Conservation (phyloP, 2,888 invertebrate genomes). For the Scaptomyza reducta region DNA sequence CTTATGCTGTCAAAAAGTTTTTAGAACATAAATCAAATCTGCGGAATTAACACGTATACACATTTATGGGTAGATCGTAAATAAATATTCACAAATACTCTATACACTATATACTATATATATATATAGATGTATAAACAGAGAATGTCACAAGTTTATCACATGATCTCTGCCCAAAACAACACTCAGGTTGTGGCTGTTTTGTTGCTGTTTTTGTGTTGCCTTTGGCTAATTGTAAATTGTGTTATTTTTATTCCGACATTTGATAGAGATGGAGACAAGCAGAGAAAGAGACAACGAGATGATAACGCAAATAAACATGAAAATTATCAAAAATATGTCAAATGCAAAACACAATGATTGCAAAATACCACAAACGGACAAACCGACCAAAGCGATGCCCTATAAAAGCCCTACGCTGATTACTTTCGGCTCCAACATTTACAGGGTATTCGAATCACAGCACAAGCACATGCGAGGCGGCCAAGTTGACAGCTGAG, state of each 20-base stretch:
- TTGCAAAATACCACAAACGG: slow-evolving; percentile 2
- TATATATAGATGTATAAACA: neutral
- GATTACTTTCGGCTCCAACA: neutral
- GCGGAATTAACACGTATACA: slow-evolving; percentile 18
- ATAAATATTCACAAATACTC: neutral
- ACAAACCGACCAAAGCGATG: neutral
- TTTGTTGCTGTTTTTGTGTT: neutral
- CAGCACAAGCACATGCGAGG: slow-evolving; percentile 10
- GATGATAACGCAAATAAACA: neutral
- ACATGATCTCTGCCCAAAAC: slow-evolving; percentile 9
- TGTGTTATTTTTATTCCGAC: slow-evolving; percentile 35
- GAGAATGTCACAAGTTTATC: slow-evolving; percentile 18
- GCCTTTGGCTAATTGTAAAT: slow-evolving; percentile 29
- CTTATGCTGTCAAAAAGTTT: slow-evolving; percentile 5
- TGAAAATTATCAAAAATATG: slow-evolving; percentile 12
- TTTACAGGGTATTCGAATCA: slow-evolving; percentile 22
- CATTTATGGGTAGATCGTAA: slow-evolving; percentile 7
- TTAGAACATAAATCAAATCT: slow-evolving; percentile 2
- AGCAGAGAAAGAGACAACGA: neutral
- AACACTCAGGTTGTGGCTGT: slow-evolving; percentile 1
- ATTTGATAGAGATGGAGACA: slow-evolving; percentile 34
- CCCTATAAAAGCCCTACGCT: slow-evolving; percentile 1
- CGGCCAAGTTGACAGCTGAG: slow-evolving; percentile 37
- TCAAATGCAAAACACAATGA: slow-evolving; percentile 27
- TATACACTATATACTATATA: neutral